These are phyloP conservation scores for Zonotrichia leucophrys DNA, from an alignment of 2,113 vertebrate species.

Conservation along the genomic window DNA sequence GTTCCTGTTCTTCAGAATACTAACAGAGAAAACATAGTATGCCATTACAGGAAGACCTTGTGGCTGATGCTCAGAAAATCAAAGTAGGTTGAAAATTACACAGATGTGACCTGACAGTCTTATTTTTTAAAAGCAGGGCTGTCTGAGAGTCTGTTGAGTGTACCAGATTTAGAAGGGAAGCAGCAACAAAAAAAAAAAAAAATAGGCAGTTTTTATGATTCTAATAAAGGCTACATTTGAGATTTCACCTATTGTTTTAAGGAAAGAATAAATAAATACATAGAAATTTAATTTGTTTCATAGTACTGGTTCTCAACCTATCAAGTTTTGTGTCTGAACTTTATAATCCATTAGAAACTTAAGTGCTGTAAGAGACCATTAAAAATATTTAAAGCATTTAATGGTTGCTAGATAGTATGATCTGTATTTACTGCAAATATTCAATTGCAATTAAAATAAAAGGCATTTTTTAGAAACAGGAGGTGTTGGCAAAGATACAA, in stretches of 20 bases:
- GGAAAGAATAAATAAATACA: background rate
- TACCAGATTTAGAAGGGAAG: background rate
- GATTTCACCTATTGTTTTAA: background rate
- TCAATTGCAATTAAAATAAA: background rate
- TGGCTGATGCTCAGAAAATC: background rate
- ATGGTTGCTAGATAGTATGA: background rate
- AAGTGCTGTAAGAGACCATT: background rate
- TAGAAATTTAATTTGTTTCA: background rate
- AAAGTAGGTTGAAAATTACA: background rate
- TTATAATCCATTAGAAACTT: background rate
- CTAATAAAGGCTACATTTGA: background rate
- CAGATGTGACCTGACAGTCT: background rate
- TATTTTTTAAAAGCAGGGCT: background rate
- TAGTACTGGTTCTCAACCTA: background rate
- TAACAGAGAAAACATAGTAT: background rate
- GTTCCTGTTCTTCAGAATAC: background rate
- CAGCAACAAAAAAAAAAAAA: background rate
- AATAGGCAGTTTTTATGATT: background rate
- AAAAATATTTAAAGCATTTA: background rate
- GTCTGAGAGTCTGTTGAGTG: background rate
- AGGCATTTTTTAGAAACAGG: background rate
- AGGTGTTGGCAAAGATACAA: background rate
- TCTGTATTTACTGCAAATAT: background rate
- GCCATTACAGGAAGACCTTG: background rate
- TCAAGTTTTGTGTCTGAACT: background rate